Percentiles rank a stretch among this genome's conserved stretches.
phyloP scores from a whole-genome alignment of 2,888 invertebrate genomes.

The Eudasyphora cyanicolor region DNA sequence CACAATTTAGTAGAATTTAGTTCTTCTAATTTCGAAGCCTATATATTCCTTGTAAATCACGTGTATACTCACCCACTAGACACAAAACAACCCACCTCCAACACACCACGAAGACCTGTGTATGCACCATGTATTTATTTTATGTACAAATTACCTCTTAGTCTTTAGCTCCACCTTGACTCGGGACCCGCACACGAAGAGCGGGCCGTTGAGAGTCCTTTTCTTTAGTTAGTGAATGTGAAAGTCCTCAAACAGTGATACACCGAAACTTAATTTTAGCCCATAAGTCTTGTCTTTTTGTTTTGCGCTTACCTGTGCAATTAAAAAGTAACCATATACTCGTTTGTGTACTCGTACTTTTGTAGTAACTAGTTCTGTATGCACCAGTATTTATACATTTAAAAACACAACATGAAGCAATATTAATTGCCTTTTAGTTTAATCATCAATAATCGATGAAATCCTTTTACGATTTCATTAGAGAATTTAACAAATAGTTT shows the following conservation, averaged over 20 bases:
- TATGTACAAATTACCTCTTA: constrained; percentile 64
- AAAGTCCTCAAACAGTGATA: constrained; percentile 40
- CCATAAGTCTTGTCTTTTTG: constrained; percentile 21
- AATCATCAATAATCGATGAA: neutral
- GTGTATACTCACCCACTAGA: neutral
- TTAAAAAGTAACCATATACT: constrained; percentile 18
- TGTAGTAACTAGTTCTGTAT: constrained; percentile 21
- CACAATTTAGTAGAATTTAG: neutral
- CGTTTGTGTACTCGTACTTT: neutral
- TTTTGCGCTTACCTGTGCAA: neutral
- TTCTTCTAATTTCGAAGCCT: neutral
- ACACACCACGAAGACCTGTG: neutral
- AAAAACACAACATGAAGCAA: neutral
- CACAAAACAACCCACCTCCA: neutral
- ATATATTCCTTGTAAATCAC: constrained; percentile 30
- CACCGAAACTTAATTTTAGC: constrained; percentile 49
- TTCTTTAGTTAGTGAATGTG: constrained; percentile 9
- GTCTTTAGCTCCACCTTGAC: constrained; percentile 41
- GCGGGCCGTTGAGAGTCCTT: constrained; percentile 16
- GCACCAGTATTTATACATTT: constrained; percentile 51
- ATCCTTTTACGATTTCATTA: constrained; percentile 1
- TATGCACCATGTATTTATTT: constrained; percentile 20
- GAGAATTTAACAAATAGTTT: neutral
- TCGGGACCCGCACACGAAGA: neutral
- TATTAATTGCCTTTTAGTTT: constrained; percentile 1